These are phyloP conservation scores for Adelges cooleyi DNA, from an alignment of 1,140 invertebrate genomes.

Conservation along the genomic window DNA sequence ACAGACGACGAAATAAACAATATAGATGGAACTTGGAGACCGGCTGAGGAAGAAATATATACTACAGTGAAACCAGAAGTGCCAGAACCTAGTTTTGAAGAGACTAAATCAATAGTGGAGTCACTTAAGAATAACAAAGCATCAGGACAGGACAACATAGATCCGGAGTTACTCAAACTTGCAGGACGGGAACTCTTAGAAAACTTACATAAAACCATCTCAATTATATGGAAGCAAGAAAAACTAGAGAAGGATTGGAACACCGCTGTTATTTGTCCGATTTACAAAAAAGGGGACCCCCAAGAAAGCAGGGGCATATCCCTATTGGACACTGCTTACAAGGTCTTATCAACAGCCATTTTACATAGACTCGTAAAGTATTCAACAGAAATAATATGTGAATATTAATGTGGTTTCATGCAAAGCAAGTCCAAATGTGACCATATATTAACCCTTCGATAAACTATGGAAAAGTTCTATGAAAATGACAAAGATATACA, in stretches of 20 bases:
- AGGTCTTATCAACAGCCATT: too few species aligned
- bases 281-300: too few species aligned
- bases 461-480: constrained; percentile 22
- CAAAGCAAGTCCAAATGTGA: constrained; percentile 25
- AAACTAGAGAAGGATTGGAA: not conserved
- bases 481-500: constrained; percentile 27
- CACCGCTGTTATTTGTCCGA: not conserved
- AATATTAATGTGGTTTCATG: constrained; percentile 32
- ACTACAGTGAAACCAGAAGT: not conserved
- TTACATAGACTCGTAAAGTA: too few species aligned
- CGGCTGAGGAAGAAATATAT: not conserved
- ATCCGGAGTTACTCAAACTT: not conserved
- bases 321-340: too few species aligned
- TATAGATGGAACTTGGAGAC: too few species aligned
- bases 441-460: constrained; percentile 30
- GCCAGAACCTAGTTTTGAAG: too few species aligned
- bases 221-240: not conserved
- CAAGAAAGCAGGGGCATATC: not conserved
- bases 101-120: too few species aligned
- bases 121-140: not conserved
- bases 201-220: not conserved
- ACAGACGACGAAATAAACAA: too few species aligned
- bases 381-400: constrained; percentile 28
- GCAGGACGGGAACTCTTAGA: not conserved
- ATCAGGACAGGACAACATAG: not conserved